A percentile compares a stretch with the other conserved stretches of the same genome.
Evolutionary conservation across 1,140 invertebrate species (phyloP).

Genomic region (Drosophila nebulosa): DNA sequence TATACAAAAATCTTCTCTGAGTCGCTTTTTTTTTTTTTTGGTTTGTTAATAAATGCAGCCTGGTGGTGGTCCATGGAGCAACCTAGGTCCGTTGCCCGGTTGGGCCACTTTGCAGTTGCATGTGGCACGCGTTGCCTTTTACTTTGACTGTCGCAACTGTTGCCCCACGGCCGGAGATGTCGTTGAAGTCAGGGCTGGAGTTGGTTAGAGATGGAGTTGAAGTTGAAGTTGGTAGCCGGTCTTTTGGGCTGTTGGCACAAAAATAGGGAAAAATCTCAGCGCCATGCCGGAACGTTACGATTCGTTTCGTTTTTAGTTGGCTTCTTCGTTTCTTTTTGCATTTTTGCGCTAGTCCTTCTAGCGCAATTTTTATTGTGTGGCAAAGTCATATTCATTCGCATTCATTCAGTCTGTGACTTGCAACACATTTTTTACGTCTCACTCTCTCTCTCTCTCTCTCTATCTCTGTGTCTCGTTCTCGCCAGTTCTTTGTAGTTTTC

Average conservation of each 20-base stretch:
- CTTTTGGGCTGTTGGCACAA: conserved; percentile 20
- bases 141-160: conserved; percentile 50
- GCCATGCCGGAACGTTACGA: conserved; percentile 45
- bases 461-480: too few species aligned
- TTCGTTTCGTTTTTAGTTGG: background rate
- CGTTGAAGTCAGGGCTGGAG: background rate
- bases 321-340: background rate
- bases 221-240: too few species aligned
- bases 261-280: conserved; percentile 76
- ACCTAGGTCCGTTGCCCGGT: background rate
- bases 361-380: conserved; percentile 63
- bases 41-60: conserved; percentile 51
- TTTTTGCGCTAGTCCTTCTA: background rate
- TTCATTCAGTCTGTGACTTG: conserved; percentile 70
- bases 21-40: background rate
- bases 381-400: conserved; percentile 68
- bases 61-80: conserved; percentile 12
- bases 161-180: conserved; percentile 30
- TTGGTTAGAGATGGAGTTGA: too few species aligned
- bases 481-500: conserved; percentile 34
- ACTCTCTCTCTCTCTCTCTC: conserved; percentile 5
- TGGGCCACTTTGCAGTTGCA: conserved; percentile 62
- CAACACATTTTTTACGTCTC: conserved; percentile 73
- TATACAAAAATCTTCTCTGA: conserved; percentile 36
- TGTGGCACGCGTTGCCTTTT: conserved; percentile 55